Conservation (phyloP, 1,140 invertebrate genomes). For the Pteromalus puparum region DNA sequence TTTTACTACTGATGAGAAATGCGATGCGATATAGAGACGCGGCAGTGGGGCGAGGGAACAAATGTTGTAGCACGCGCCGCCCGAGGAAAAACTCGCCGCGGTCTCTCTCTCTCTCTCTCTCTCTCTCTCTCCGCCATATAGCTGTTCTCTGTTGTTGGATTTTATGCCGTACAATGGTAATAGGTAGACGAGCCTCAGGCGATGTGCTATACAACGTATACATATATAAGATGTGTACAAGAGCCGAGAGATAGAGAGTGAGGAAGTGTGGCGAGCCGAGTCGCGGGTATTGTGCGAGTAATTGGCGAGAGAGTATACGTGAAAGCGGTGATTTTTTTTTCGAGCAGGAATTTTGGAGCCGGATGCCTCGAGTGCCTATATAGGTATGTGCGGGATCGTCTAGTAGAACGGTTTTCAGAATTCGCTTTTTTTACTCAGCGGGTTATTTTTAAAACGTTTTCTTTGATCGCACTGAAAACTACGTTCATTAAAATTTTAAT, state of each 20-base stretch:
- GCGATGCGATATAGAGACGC: background rate
- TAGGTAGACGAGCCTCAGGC: background rate
- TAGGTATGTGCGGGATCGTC: too few relatives aligned
- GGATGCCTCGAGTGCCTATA: background rate
- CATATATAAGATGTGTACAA: background rate
- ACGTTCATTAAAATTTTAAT: too few relatives aligned
- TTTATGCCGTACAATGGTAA: background rate
- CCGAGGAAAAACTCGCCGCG: background rate
- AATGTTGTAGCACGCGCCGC: constrained; percentile 2
- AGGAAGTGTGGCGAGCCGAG: background rate
- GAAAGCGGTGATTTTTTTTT: background rate
- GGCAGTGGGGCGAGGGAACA: background rate
- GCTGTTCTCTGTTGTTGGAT: background rate
- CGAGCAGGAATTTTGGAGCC: background rate
- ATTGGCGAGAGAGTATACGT: background rate
- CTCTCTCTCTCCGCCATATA: too few relatives aligned
- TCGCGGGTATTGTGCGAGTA: background rate
- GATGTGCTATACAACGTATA: too few relatives aligned
- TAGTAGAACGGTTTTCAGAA: too few relatives aligned
- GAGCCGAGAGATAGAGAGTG: background rate
- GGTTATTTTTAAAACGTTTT: too few relatives aligned
- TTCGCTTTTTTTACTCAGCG: too few relatives aligned
- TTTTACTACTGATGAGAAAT: constrained; percentile 4
- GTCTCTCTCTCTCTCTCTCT: too few relatives aligned
- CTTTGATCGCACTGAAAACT: too few relatives aligned